A percentile compares a stretch with the other conserved stretches of the same genome.
These are phyloP conservation scores for Euplexia lucipara DNA, from an alignment of 2,888 invertebrate genomes.

Conservation along the genomic window DNA sequence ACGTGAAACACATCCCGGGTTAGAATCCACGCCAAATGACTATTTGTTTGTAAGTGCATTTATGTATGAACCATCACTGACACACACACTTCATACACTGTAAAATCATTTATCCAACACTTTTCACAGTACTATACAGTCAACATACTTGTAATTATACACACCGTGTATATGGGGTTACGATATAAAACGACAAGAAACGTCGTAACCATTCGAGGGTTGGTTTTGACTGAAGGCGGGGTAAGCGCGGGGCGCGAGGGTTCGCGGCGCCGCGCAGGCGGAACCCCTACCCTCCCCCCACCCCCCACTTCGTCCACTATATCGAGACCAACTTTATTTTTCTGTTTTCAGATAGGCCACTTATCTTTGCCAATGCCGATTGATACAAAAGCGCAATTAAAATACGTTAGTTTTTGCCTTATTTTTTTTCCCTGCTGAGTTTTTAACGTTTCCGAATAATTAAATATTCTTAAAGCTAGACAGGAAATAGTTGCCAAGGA, in stretches of 20 bases:
- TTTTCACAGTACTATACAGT: constrained; percentile 54
- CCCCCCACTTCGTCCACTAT: constrained; percentile 65
- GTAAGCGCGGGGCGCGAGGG: constrained; percentile 59
- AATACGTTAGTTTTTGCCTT: constrained; percentile 33
- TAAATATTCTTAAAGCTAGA: constrained; percentile 11
- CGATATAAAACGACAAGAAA: constrained; percentile 56
- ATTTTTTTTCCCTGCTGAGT: constrained; percentile 7
- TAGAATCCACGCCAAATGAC: constrained; percentile 60
- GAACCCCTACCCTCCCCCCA: constrained; percentile 43
- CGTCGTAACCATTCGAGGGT: constrained; percentile 69
- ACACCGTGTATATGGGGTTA: constrained; percentile 57
- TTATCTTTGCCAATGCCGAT: constrained; percentile 73
- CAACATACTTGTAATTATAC: constrained; percentile 50
- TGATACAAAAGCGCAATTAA: constrained; percentile 74
- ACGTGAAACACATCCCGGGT: constrained; percentile 64
- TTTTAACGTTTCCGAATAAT: constrained; percentile 31
- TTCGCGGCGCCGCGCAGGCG: constrained; percentile 78
- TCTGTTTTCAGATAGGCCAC: constrained; percentile 78
- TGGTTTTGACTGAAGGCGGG: constrained; percentile 74
- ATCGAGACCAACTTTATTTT: constrained; percentile 75
- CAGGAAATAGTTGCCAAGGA: constrained; percentile 1
- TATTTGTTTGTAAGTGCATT: constrained; percentile 65
- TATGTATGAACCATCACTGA: constrained; percentile 58
- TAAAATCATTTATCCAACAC: constrained; percentile 54
- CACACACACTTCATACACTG: constrained; percentile 60